A percentile compares a stretch with the other conserved stretches of the same genome.
Conservation (phyloP, 2,113 vertebrate species). For the Muntiacus reevesi region DNA sequence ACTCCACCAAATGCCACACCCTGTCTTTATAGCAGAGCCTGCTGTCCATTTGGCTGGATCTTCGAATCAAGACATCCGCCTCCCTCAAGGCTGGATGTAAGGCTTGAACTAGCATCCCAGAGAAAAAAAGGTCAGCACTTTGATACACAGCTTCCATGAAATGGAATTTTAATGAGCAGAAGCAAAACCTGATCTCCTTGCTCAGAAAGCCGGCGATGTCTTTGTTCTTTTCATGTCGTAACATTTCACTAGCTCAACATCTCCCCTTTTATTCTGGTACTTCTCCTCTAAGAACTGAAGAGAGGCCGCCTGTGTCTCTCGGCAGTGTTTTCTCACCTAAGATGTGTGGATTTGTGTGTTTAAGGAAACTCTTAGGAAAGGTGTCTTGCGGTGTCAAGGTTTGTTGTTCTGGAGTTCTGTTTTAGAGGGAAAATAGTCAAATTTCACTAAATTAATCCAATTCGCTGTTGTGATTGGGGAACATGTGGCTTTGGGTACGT, state of each 20-base stretch:
- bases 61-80: slow-evolving; percentile 37
- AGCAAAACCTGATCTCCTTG: slow-evolving; percentile 48
- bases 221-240: slow-evolving; percentile 37
- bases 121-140: slow-evolving; percentile 70
- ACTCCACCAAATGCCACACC: background rate
- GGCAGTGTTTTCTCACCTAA: background rate
- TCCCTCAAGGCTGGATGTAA: slow-evolving; percentile 55
- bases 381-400: background rate
- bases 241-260: background rate
- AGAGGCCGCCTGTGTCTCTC: background rate
- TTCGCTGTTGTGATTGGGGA: background rate
- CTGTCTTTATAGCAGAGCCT: slow-evolving; percentile 38
- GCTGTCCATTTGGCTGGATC: slow-evolving; percentile 54
- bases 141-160: slow-evolving; percentile 66
- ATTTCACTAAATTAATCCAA: background rate
- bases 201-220: slow-evolving; percentile 49
- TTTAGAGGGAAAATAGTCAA: background rate
- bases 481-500: background rate
- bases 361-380: slow-evolving; percentile 7
- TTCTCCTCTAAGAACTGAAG: background rate
- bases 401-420: background rate
- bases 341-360: background rate
- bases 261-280: background rate
- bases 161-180: slow-evolving; percentile 75
- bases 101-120: slow-evolving; percentile 62